Evolutionary conservation across 1,140 invertebrate genomes (phyloP), one percentile per base, ranked within the genome.

Genomic region (Mactra quadrangularis): DNA sequence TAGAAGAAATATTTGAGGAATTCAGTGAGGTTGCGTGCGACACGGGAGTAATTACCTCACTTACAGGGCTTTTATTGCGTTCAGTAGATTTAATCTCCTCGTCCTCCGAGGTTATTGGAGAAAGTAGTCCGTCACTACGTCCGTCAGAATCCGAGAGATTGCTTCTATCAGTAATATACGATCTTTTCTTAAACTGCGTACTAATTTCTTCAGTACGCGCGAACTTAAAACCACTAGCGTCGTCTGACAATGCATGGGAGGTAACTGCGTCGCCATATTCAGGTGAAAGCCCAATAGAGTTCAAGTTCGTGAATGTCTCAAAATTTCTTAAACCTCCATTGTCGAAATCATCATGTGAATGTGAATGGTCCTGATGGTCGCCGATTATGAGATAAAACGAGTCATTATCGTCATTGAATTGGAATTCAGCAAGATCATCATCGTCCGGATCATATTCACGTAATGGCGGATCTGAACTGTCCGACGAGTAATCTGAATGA

Each of bases 261-360:
- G 41, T 52, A 64, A 74, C 41, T 22, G 79, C 79, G 35, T 82
- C 79, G 4, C 57, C 52, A 53, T 82, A 82, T 71, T 75, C 79
- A 13, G 33, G 76, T 27, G 66, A 72, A 15, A 74, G 59, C 4
- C 79, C 79, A 47, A 82, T 45, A 27, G 70, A 82, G 70, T 82
- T 82, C n/a, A 82, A 55, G 60, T 82, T 82, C 60, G 79, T 74
- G 50, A 82, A 74, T 31, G 79, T 82, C 25, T 72, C 55, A 25
- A 82, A 75, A 33, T 82, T 82, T 31, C 79, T 53, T n/a, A 82
- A 35, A 25, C 35, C 72, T 3, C 79, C 79, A 31, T 81, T 64
- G 25, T 82, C 64, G n/a, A 53, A 45, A 57, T 57, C 33, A 27
- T 57, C 35, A 27, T 60, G 25, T 19, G 29, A 25, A 45, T 75